A percentile compares a stretch with the other conserved stretches of the same genome.
Evolutionary conservation across 2,888 invertebrate genomes (phyloP).

Genomic region (Aplocera efformata): DNA sequence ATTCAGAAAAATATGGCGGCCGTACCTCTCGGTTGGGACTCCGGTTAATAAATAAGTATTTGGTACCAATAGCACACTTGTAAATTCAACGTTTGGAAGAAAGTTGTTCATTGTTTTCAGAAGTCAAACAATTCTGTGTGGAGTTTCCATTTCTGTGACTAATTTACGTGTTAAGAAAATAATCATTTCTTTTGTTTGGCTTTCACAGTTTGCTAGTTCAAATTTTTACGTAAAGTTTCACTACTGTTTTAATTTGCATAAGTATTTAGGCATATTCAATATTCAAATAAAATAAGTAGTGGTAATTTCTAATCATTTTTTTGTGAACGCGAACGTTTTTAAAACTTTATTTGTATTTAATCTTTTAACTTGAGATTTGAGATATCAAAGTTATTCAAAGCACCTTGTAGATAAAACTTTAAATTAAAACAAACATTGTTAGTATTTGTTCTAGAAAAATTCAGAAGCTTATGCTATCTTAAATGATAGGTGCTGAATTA

Average conservation of each 20-base stretch:
- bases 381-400: constrained; percentile 9
- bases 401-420: constrained; percentile 5
- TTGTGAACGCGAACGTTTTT: background rate
- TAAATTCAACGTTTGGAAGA: constrained; percentile 60
- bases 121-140: constrained; percentile 57
- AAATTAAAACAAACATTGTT: constrained; percentile 10
- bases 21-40: constrained; percentile 44
- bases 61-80: constrained; percentile 38
- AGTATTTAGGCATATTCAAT: constrained; percentile 23
- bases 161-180: constrained; percentile 59
- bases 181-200: constrained; percentile 56
- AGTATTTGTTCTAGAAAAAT: constrained; percentile 9
- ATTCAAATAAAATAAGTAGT: constrained; percentile 15
- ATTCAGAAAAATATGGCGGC: constrained; percentile 21
- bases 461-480: background rate
- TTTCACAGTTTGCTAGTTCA: constrained; percentile 46
- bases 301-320: background rate
- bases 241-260: constrained; percentile 33
- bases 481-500: background rate
- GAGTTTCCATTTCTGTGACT: constrained; percentile 63
- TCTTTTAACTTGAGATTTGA: no score
- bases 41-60: constrained; percentile 61
- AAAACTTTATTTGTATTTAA: constrained; percentile 10
- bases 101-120: constrained; percentile 67
- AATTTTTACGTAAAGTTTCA: constrained; percentile 60